These are phyloP conservation scores for Octodon degus DNA, from an alignment of 2,113 vertebrate genomes.

Conservation along the genomic window DNA sequence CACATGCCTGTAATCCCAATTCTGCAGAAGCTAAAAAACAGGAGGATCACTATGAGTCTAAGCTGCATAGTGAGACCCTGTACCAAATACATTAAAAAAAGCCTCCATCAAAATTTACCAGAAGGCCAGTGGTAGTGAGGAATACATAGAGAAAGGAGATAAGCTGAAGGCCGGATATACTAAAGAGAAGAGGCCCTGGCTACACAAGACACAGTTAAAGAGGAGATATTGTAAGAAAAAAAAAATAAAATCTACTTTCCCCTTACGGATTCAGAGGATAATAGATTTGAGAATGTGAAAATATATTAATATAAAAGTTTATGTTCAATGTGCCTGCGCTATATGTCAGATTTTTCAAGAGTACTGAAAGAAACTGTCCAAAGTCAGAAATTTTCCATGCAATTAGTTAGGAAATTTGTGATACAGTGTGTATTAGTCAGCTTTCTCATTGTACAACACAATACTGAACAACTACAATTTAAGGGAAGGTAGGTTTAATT, in stretches of 20 bases:
- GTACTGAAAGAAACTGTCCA: background rate
- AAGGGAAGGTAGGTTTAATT: background rate
- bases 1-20: too few relatives aligned
- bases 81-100: background rate
- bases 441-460: background rate
- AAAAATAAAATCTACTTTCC: background rate
- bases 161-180: background rate
- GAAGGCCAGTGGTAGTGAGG: background rate
- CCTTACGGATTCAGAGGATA: background rate
- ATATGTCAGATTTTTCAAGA: background rate
- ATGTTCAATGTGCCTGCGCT: background rate
- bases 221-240: background rate
- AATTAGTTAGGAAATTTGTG: background rate
- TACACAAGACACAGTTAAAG: background rate
- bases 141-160: background rate
- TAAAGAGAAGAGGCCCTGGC: background rate
- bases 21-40: too few relatives aligned
- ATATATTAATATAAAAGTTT: background rate
- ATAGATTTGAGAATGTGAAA: background rate
- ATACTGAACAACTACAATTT: background rate
- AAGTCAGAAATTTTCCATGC: slow-evolving; percentile 7
- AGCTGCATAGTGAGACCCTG: too few relatives aligned
- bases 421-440: background rate
- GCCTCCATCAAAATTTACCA: background rate
- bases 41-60: too few relatives aligned